Base-by-base conservation (phyloP, 1,140 invertebrate genomes). In the Diorhabda carinulata region DNA sequence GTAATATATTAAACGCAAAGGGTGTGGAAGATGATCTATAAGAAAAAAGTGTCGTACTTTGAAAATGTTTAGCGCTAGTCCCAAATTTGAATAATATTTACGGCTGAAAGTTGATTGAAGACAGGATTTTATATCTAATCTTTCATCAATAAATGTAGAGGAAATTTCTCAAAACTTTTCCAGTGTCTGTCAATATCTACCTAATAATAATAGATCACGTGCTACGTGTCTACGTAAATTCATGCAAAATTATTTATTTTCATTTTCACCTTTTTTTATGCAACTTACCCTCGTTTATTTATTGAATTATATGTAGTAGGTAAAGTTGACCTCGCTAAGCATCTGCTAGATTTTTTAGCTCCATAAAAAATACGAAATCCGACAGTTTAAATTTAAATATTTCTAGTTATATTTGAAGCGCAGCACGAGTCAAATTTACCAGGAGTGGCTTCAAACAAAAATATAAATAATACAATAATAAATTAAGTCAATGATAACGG, bases 371-470 rank as follows among this genome's bases (percentile, higher is more conserved):
- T 44, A 5, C 61, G 56, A 47, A 41, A 25, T 42, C 45, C 52
- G 41, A 64, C 56, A 57, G 64, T 63, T 68, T 64, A 45, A 68
- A 57, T 47, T 42, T 64, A 45, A 68, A 57, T 47, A 62, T 68
- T 63, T 43, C 7, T n/a, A 57, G 47, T 61, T 40, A 25, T 68
- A 64, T 64, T 64, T 64, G 44, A 68, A 63, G 40, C n/a, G 9
- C 52, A 44, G 67, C 67, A 68, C 67, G 61, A 63, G 67, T 52
- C 67, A 47, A 47, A 42, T 67, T 61, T 67, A 43, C 41, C 56
- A 52, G 47, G 47, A 4, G 6, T n/a, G 47, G n/a, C 47, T 52
- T 52, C 5, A 52, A n/a, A 4, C 6, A 25, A 25, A 25, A 25
- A 25, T 25, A 25, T 25, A 25, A 25, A 25, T 25, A 25, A 25